These are phyloP conservation scores for Melipona beecheii DNA, from an alignment of 2,888 invertebrate genomes.

Conservation along the genomic window DNA sequence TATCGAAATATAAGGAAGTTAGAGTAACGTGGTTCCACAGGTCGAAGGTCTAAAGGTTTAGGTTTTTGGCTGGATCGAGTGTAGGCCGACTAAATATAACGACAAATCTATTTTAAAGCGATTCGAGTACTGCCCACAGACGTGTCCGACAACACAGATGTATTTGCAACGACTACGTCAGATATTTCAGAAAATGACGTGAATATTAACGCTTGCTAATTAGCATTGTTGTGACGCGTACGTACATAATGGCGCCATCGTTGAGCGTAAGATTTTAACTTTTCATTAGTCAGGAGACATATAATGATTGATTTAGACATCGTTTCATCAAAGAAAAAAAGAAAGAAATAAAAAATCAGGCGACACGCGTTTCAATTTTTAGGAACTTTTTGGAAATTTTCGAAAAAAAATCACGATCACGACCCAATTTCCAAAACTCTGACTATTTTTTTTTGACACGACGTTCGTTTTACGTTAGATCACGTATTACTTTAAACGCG, in stretches of 20 bases:
- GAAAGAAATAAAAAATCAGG: not conserved
- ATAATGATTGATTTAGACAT: not conserved
- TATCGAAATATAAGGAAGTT: slow-evolving; percentile 63
- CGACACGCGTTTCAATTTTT: not conserved
- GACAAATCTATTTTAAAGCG: slow-evolving; percentile 80
- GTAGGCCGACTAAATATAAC: slow-evolving; percentile 82
- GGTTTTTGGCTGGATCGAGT: slow-evolving; percentile 82
- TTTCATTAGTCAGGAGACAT: slow-evolving; percentile 7
- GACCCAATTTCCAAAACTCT: slow-evolving; percentile 1
- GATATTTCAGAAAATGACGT: slow-evolving; percentile 78
- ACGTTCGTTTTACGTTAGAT: not conserved
- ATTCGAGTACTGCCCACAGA: slow-evolving; percentile 72
- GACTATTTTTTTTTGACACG: not conserved
- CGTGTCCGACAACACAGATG: slow-evolving; percentile 67
- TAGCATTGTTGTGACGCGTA: slow-evolving; percentile 58
- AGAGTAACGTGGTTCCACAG: slow-evolving; percentile 55
- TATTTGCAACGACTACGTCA: slow-evolving; percentile 73
- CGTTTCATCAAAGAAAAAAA: not conserved
- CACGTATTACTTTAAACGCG: not conserved
- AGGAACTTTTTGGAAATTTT: not conserved
- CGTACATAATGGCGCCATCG: slow-evolving; percentile 15
- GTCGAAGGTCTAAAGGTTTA: slow-evolving; percentile 78
- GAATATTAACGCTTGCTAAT: slow-evolving; percentile 73
- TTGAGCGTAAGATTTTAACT: not conserved
- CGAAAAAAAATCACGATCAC: not conserved